Evolutionary conservation across 2,888 invertebrate genomes (phyloP), one percentile per base, ranked within the genome.

Genomic region (Drosophila monieri): DNA sequence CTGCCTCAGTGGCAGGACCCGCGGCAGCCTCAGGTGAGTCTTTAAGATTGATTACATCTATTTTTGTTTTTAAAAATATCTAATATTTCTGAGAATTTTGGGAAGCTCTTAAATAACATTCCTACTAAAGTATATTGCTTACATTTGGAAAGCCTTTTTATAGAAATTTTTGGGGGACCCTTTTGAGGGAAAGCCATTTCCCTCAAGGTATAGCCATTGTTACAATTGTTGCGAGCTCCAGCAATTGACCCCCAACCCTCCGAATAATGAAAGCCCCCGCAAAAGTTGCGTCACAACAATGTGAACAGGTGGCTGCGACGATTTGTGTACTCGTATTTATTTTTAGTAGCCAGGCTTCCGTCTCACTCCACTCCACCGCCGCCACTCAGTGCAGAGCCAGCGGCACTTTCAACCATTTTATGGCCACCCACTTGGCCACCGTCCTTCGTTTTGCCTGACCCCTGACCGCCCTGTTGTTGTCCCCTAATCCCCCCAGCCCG

Each of bases 241-340:
- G 35, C n/a, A 35, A 35, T 35, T n/a, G 35, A 35, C 39, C 39
- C 39, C 39, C 39, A 18, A 18, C 15, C 14, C 39, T 23, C 15
- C 39, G 15, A 14, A 18, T 14, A 14, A 41, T 10, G 15, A 15
- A 41, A 41, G 39, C 52, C 41, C 41, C 44, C 46, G 51, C 41
- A 52, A 72, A 74, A 62, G 80, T 80, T 87, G 81, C 78, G 87
- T 86, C 80, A 80, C 83, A 80, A 85, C 81, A 85, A 73, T 88
- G 88, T 84, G 88, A 84, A 84, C 84, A 84, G 84, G 84, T 84
- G 84, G 84, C 84, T 83, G 79, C 83, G 85, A 87, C 88, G 81
- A 85, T 87, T 85, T 81, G 88, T 84, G 84, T 84, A 83, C 85
- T 80, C 75, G 65, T 85, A 87, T 87, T 83, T 83, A 87, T 87